Evolutionary conservation across 2,888 invertebrate genomes (phyloP), one percentile per base, ranked within the genome.

Genomic region (Melinaea marsaeus): DNA sequence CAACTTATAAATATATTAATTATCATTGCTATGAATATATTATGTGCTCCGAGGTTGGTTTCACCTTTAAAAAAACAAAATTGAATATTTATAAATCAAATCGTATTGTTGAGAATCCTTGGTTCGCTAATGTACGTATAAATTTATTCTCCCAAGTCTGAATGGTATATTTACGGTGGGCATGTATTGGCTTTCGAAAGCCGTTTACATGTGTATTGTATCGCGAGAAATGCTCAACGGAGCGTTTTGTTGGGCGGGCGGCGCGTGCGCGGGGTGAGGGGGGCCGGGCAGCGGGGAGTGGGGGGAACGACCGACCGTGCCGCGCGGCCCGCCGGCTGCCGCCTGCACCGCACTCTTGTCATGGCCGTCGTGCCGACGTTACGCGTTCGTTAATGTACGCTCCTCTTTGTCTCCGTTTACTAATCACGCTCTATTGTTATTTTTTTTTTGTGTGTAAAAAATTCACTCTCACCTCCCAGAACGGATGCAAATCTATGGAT

Each of bases 271-370:
- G 82, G 58, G 67, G 79, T 68, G 79, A 66, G 77, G 75, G 80
- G 37, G 75, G 61, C 48, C 63, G 75, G 72, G 72, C 46, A 35
- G 13, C 32, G 77, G 72, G 75, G 74, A 73, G 61, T 68, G 67
- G 70, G 67, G 71, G 51, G 72, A 74, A 71, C 74, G 74, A 72
- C 72, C 74, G 73, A 66, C 64, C 69, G 65, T 80, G 76, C 85
- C 65, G 64, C 64, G 59, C 62, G 68, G 48, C 47, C 61, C 59
- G 60, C 76, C 78, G 80, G 77, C 76, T 76, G 77, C 73, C 80
- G 80, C 70, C 66, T 59, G 78, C 79, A 77, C 77, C 82, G 78
- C 88, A 88, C 82, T 86, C 84, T 79, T 81, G 85, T 81, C 81
- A 78, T 81, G 85, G 79, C 79, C 79, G 80, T 74, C 78, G 79